These are phyloP conservation scores for Drosophila funebris DNA, from an alignment of 1,140 invertebrate species.

Conservation along the genomic window DNA sequence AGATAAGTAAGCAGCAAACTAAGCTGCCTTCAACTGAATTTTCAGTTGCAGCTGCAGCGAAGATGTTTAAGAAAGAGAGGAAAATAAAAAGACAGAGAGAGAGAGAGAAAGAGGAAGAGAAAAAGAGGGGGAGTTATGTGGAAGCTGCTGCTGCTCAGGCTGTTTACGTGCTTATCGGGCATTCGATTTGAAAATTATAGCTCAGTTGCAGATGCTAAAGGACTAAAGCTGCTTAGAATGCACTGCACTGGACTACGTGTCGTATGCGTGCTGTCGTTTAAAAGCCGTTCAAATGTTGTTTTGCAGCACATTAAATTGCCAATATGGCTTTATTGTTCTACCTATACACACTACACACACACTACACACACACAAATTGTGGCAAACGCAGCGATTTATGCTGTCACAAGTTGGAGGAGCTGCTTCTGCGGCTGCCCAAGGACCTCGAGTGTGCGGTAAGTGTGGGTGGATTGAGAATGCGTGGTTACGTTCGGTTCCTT, in stretches of 20 bases:
- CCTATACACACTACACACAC: neutral
- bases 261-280: slow-evolving; percentile 62
- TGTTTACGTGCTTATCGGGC: slow-evolving; percentile 70
- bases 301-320: slow-evolving; percentile 78
- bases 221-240: slow-evolving; percentile 65
- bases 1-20: slow-evolving; percentile 55
- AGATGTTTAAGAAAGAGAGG: neutral
- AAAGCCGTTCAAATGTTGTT: slow-evolving; percentile 59
- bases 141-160: slow-evolving; percentile 1
- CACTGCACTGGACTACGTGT: slow-evolving; percentile 50
- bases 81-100: neutral
- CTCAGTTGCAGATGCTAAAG: neutral
- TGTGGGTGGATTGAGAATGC: slow-evolving; percentile 12
- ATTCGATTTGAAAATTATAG: slow-evolving; percentile 41
- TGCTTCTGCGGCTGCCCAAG: slow-evolving; percentile 19
- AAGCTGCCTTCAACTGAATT: slow-evolving; percentile 47
- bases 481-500: slow-evolving; percentile 27
- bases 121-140: neutral
- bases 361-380: slow-evolving; percentile 14
- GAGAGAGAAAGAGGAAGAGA: neutral
- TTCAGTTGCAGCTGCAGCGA: slow-evolving; percentile 6
- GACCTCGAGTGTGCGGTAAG: slow-evolving; percentile 14
- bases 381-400: slow-evolving; percentile 68
- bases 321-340: slow-evolving; percentile 74
- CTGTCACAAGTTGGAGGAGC: slow-evolving; percentile 59